Base-by-base conservation (phyloP, 2,797 vertebrate genomes). In the Vireo griseus region DNA sequence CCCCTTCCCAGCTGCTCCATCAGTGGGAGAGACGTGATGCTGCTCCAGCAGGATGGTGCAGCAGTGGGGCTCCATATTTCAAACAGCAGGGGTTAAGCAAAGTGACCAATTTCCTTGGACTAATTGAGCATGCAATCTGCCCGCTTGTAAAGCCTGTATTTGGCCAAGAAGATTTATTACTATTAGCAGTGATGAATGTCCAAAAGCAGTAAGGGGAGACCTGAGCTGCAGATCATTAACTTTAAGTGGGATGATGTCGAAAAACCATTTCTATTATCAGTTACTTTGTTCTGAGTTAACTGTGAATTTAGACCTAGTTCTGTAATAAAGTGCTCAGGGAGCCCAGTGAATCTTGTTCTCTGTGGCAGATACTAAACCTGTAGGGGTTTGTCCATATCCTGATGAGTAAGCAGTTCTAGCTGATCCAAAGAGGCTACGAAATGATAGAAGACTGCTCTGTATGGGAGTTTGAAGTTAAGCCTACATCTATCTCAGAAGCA, bases 51-150 rank as follows among this genome's bases (percentile, higher is more conserved):
- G 81, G 55, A 87, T 52, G 48, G 67, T 59, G 66, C 4, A 5
- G 81, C 88, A 95, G 72, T 13, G 2, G 57, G 75, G 52, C 26
- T 95, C 90, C 33, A 7, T 95, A 93, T 94, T 96, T 96, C 96
- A 92, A 85, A 90, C 21, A 17, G 90, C 86, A 87, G 86, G 92
- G 91, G 94, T 95, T 96, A 95, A 92, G 83, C 74, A 94, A 97
- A 97, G 92, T 72, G 88, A 93, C 96, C 92, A 94, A 91, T 95
- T 97, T 96, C 86, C 91, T 91, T 86, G 94, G 86, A 83, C 95
- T 97, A 97, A 97, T 96, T 94, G 95, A 96, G 96, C 96, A 89
- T 96, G 96, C 94, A 96, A n/a, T 89, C 88, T 96, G 96, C 68
- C 92, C 93, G 79, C 94, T 93, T 95, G 91, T 95, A 93, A 96